These are phyloP conservation scores for Campopleginae sp. DNA, from an alignment of 2,888 invertebrate genomes.

Conservation along the genomic window DNA sequence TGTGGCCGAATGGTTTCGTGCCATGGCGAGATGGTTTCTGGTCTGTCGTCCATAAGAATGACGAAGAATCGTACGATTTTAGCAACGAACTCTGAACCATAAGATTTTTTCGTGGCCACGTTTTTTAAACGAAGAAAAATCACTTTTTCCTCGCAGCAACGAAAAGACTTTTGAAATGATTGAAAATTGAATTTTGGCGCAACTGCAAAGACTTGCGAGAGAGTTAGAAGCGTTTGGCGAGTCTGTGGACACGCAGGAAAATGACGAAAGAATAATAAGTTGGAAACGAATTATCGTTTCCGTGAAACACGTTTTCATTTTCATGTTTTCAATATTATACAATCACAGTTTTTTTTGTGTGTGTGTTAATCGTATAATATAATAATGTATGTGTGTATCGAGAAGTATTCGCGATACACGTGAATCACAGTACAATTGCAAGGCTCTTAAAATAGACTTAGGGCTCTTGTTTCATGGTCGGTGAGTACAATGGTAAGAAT, in stretches of 20 bases:
- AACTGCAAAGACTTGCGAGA: neutral
- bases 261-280: slow-evolving; percentile 28
- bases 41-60: no score
- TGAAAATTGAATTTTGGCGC: neutral
- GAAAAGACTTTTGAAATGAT: neutral
- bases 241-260: neutral
- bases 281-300: slow-evolving; percentile 37
- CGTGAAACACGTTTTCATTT: neutral
- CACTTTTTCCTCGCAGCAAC: neutral
- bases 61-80: no score
- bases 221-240: neutral
- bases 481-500: slow-evolving; percentile 65
- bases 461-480: slow-evolving; percentile 72
- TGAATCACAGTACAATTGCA: slow-evolving; percentile 79
- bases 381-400: slow-evolving; percentile 71
- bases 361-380: slow-evolving; percentile 69
- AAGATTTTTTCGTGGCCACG: no score
- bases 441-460: slow-evolving; percentile 70
- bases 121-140: neutral
- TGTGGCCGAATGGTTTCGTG: neutral
- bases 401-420: slow-evolving; percentile 70
- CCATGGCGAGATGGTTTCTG: neutral
- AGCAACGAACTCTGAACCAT: no score
- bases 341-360: slow-evolving; percentile 65
- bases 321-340: slow-evolving; percentile 64